phyloP scores from a whole-genome alignment of 2,888 invertebrate species.

The Tribolium freemani region DNA sequence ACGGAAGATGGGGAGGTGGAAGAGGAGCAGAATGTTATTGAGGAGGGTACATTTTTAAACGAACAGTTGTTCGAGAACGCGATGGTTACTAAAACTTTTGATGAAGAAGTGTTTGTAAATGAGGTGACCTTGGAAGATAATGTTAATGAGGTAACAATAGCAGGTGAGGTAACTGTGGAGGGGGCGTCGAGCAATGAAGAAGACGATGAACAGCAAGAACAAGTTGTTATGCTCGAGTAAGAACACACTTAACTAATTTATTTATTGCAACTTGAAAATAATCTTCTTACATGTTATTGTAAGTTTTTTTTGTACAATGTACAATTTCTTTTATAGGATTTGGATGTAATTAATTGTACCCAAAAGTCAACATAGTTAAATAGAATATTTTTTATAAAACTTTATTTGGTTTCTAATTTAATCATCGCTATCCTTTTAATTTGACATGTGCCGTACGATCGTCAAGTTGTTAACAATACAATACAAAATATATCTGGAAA shows the following conservation, averaged over 20 bases:
- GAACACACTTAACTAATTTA: slow-evolving; percentile 43
- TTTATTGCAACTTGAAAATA: slow-evolving; percentile 44
- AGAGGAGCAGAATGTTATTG: slow-evolving; percentile 38
- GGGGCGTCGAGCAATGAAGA: slow-evolving; percentile 22
- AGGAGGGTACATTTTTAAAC: slow-evolving; percentile 60
- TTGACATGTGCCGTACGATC: slow-evolving; percentile 40
- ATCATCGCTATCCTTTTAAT: slow-evolving; percentile 38
- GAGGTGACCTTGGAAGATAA: slow-evolving; percentile 66
- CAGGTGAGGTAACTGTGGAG: slow-evolving; percentile 54
- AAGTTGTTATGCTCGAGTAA: slow-evolving; percentile 41
- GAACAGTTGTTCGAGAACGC: slow-evolving; percentile 61
- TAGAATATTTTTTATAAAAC: slow-evolving; percentile 45
- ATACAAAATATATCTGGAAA: slow-evolving; percentile 43
- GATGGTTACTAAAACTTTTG: slow-evolving; percentile 52
- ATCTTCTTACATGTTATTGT: slow-evolving; percentile 44
- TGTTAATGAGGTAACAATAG: slow-evolving; percentile 61
- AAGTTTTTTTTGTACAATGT: slow-evolving; percentile 47
- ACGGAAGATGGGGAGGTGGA: slow-evolving; percentile 42
- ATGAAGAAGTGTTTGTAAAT: slow-evolving; percentile 62
- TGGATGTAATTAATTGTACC: slow-evolving; percentile 43
- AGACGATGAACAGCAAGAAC: slow-evolving; percentile 31
- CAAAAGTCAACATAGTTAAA: slow-evolving; percentile 39
- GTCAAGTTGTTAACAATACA: slow-evolving; percentile 34
- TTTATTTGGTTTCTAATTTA: slow-evolving; percentile 38
- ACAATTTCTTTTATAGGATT: slow-evolving; percentile 45